Evolutionary conservation across 92 coral and sea anemone genomes (phyloP), one percentile per base, ranked within the genome.

Genomic region (Heteractis magnifica): DNA sequence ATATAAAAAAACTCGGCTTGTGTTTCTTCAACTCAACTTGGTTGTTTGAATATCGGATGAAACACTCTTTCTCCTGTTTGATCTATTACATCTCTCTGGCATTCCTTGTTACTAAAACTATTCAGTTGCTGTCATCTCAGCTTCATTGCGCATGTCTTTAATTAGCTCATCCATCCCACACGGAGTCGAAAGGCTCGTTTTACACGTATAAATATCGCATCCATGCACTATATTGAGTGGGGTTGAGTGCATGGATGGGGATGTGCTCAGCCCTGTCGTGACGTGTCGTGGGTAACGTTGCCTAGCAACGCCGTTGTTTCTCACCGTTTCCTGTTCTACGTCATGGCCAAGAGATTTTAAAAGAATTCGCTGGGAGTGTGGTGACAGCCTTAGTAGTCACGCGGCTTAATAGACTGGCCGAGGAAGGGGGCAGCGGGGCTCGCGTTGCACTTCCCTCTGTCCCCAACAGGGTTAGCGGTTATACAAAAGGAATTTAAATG

Each of bases 381-480:
- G 5, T 68, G 73, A 20, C 73, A 68, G 73, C 73, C 73, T 68
- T 68, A 26, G 73, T 18, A 68, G 73, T 26, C 73, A 68, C 73
- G 73, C 0, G 73, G 73, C 10, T 4, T 5, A 65, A 65, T 5
- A 10, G 73, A 10, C 73, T n/a, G 73, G 13, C 73, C 49, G 73
- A 68, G 73, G 73, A 68, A 68, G 73, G 73, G 73, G 73, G 73
- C 73, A 16, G 73, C 73, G 73, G 73, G 73, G 73, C 73, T 68
- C 73, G 73, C 50, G 49, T 68, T 68, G 73, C 73, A 68, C 73
- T 68, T 68, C 73, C 49, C 44, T 34, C 73, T 68, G 48, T 20
- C 73, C 73, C 73, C 49, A 68, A 26, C 73, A 68, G 73, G 58
- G 49, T 68, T 6, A 68, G 70, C 70, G 70, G 12, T 10, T 20